Percentiles rank a stretch among this genome's conserved stretches.
Conservation (phyloP, 2,888 invertebrate species). For the Aspidiotus destructor region DNA sequence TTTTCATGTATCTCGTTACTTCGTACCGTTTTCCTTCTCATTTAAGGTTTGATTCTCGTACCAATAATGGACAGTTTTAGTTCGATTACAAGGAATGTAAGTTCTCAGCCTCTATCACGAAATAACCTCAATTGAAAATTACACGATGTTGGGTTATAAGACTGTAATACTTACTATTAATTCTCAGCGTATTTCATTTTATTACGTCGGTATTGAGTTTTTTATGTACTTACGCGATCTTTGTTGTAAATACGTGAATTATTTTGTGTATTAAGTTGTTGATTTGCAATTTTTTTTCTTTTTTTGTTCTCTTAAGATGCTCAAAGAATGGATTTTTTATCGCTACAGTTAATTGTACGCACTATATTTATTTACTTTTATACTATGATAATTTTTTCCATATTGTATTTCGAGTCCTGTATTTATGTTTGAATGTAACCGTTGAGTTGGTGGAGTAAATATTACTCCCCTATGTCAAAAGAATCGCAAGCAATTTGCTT, state of each 20-base stretch:
- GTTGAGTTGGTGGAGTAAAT: too few relatives aligned
- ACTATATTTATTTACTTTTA: slow-evolving; percentile 31
- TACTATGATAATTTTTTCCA: slow-evolving; percentile 17
- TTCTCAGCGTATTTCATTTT: slow-evolving; percentile 9
- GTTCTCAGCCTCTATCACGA: too few relatives aligned
- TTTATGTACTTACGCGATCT: slow-evolving; percentile 20
- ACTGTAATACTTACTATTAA: slow-evolving; percentile 23
- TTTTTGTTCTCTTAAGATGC: slow-evolving; percentile 16
- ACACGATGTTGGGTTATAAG: background rate
- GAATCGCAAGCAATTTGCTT: too few relatives aligned
- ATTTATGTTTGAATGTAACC: too few relatives aligned
- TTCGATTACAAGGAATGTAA: too few relatives aligned
- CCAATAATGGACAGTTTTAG: too few relatives aligned
- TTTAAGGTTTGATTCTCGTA: too few relatives aligned
- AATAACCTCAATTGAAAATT: too few relatives aligned
- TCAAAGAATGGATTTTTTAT: slow-evolving; percentile 29
- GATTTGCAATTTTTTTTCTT: slow-evolving; percentile 23
- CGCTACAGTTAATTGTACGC: slow-evolving; percentile 17
- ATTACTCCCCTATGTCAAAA: too few relatives aligned
- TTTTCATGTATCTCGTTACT: too few relatives aligned
- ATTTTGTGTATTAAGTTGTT: slow-evolving; percentile 22
- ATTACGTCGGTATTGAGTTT: slow-evolving; percentile 18
- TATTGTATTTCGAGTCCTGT: too few relatives aligned
- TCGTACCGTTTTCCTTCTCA: too few relatives aligned
- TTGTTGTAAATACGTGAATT: slow-evolving; percentile 25